Conservation (phyloP, 2,113 vertebrate species). For the Motacilla tschutschensis region DNA sequence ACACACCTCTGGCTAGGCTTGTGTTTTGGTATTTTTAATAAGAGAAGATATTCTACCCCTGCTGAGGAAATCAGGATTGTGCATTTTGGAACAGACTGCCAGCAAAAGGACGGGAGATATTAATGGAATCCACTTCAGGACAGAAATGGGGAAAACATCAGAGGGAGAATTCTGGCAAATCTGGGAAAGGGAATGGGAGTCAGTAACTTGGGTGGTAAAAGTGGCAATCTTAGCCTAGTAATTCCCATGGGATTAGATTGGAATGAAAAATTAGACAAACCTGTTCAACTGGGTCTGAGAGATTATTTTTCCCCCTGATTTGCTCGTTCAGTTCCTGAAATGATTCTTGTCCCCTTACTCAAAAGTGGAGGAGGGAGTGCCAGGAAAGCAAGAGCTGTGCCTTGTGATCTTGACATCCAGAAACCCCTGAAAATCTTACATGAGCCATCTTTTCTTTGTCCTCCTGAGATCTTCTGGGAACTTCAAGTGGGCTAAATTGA, state of each 20-base stretch:
- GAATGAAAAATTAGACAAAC: background rate
- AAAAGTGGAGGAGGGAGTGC: background rate
- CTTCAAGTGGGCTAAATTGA: background rate
- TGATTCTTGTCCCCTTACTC: background rate
- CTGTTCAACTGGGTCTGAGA: background rate
- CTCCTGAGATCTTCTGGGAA: background rate
- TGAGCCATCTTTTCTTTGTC: background rate
- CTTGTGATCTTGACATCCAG: background rate
- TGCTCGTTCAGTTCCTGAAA: background rate
- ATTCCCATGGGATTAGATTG: background rate
- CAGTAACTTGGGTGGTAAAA: conserved; percentile 21
- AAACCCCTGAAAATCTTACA: background rate
- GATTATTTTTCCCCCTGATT: background rate
- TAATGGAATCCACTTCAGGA: background rate
- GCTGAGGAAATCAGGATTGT: conserved; percentile 28
- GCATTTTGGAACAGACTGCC: background rate
- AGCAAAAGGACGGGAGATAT: background rate
- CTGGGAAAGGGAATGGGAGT: background rate
- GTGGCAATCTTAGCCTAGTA: background rate
- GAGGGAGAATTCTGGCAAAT: background rate
- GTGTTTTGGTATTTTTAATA: conserved; percentile 36
- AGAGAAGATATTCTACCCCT: conserved; percentile 25
- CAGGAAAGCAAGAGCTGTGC: background rate
- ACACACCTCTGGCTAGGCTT: conserved; percentile 33
- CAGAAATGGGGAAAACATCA: background rate